phyloP scores from a whole-genome alignment of 1,140 invertebrate species.

The Spodoptera litura region DNA sequence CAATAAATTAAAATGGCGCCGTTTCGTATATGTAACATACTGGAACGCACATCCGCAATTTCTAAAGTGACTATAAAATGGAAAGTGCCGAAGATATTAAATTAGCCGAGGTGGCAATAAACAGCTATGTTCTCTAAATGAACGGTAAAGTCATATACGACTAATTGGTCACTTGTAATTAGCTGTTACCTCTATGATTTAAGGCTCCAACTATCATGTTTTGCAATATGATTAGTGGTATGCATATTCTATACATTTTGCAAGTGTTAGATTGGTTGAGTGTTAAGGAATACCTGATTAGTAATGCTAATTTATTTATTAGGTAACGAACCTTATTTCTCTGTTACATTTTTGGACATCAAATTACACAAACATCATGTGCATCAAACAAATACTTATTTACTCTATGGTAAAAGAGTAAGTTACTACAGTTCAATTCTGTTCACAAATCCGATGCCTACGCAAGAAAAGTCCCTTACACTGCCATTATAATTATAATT shows the following conservation, averaged over 20 bases:
- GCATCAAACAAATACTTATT: no score
- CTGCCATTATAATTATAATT: no score
- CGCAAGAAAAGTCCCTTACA: no score
- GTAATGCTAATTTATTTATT: not conserved
- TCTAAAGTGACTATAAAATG: not conserved
- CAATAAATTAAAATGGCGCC: no score
- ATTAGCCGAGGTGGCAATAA: constrained; percentile 2
- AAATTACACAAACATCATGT: no score
- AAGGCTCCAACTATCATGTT: not conserved
- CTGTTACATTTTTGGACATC: no score
- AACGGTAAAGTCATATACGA: constrained; percentile 4
- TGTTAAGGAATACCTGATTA: not conserved
- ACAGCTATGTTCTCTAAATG: not conserved
- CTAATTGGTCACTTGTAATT: constrained; percentile 22
- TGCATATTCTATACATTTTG: not conserved
- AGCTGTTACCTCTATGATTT: constrained; percentile 19
- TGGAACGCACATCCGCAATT: not conserved
- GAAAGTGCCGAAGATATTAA: constrained; percentile 1
- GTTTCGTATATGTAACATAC: no score
- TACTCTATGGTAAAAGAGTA: no score
- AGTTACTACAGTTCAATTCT: no score
- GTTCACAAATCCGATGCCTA: no score
- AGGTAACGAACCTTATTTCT: no score
- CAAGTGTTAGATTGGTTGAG: not conserved
- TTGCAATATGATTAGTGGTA: not conserved